Evolutionary conservation across 2,797 vertebrate genomes (phyloP).

Genomic region (Danio kyathit): DNA sequence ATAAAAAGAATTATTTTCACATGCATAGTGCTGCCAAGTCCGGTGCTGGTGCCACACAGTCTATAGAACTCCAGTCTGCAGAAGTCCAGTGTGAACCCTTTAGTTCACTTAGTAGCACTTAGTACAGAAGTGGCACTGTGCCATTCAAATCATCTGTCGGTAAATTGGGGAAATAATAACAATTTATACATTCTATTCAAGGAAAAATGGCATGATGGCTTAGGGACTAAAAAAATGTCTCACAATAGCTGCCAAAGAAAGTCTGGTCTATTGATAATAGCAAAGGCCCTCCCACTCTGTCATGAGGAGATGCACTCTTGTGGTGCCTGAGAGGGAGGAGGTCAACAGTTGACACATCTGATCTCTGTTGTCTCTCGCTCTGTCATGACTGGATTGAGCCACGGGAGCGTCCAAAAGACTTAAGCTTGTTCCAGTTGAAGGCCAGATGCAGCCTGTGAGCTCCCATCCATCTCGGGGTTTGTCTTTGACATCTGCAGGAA

Average conservation of each 20-base stretch:
- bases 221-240: not conserved
- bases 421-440: conserved; percentile 20
- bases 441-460: conserved; percentile 20
- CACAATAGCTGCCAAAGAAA: conserved; percentile 4
- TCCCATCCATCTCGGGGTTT: conserved; percentile 28
- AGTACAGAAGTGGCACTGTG: no score
- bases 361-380: conserved; percentile 25
- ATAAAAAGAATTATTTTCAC: no score
- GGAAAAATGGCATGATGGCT: not conserved
- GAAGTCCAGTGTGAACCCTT: no score
- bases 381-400: conserved; percentile 36
- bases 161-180: no score
- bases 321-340: not conserved
- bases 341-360: conserved; percentile 41
- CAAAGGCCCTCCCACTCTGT: not conserved
- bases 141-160: no score
- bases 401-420: conserved; percentile 37
- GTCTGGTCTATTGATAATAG: conserved; percentile 4
- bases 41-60: no score
- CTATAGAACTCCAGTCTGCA: no score
- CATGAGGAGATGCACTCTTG: not conserved
- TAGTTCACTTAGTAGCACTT: no score
- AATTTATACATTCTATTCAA: not conserved
- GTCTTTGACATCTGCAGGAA: conserved; percentile 26
- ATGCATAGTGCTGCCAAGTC: no score